Percentiles rank a stretch among this genome's conserved stretches.
These are phyloP conservation scores for Panonychus citri DNA, from an alignment of 1,140 invertebrate species.

Conservation along the genomic window DNA sequence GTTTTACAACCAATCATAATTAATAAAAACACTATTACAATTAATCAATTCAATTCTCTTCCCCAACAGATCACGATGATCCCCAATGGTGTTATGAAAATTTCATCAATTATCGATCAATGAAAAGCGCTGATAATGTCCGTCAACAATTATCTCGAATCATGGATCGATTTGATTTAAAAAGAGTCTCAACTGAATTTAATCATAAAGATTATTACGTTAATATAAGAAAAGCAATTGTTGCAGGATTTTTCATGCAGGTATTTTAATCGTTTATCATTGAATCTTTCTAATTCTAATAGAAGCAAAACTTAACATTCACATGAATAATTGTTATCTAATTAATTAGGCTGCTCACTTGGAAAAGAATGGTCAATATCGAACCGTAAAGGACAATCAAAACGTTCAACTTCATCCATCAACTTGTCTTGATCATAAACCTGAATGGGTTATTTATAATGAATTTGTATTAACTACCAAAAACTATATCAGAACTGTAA, in stretches of 20 bases:
- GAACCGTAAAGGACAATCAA: conserved; percentile 98
- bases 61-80: conserved; percentile 42
- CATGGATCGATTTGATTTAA: conserved; percentile 79
- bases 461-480: conserved; percentile 98
- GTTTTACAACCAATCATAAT: conserved; percentile 22
- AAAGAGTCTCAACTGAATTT: conserved; percentile 89
- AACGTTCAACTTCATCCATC: conserved; percentile 95
- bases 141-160: conserved; percentile 55
- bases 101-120: conserved; percentile 91
- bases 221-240: conserved; percentile 91
- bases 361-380: conserved; percentile 81
- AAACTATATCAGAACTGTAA: conserved; percentile 96
- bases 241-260: conserved; percentile 99
- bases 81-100: conserved; percentile 98
- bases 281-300: too few relatives aligned
- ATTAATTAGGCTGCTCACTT: conserved; percentile 60
- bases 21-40: conserved; percentile 9
- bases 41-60: conserved; percentile 5
- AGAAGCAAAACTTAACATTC: too few relatives aligned
- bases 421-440: conserved; percentile 94
- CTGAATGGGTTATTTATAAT: conserved; percentile 99
- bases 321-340: neutral
- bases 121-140: conserved; percentile 78
- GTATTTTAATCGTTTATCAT: conserved; percentile 27
- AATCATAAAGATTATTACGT: conserved; percentile 95